Evolutionary conservation across 2,113 vertebrate genomes (phyloP).

Genomic region (Platysteira castanea): DNA sequence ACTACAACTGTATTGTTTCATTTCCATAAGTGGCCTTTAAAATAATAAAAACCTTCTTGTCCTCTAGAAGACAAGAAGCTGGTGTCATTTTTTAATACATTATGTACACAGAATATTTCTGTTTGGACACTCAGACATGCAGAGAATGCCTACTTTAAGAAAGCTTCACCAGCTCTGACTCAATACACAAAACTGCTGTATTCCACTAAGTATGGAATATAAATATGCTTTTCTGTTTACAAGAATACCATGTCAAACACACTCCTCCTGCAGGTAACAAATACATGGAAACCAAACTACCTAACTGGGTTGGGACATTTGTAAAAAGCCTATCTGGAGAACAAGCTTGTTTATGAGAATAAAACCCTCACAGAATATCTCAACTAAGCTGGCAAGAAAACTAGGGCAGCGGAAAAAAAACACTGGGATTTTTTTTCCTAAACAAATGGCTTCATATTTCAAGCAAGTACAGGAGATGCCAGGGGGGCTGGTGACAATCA

Average conservation of each 20-base stretch:
- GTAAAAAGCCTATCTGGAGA: not conserved
- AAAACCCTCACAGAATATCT: not conserved
- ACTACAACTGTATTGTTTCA: not conserved
- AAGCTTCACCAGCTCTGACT: not conserved
- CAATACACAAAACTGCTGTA: not conserved
- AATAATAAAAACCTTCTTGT: slow-evolving; percentile 8
- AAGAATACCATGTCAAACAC: not conserved
- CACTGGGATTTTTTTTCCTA: not conserved
- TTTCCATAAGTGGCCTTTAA: slow-evolving; percentile 24
- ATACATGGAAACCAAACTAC: not conserved
- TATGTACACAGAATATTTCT: slow-evolving; percentile 25
- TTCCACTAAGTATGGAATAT: not conserved
- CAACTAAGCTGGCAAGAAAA: not conserved
- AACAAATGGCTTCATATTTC: slow-evolving; percentile 48
- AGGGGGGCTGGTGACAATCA: slow-evolving; percentile 19
- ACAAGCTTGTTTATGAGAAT: slow-evolving; percentile 16
- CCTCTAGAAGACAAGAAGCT: not conserved
- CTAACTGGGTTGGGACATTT: not conserved
- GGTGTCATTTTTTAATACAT: slow-evolving; percentile 22
- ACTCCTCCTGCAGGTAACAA: not conserved
- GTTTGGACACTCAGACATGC: slow-evolving; percentile 10
- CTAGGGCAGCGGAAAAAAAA: not conserved
- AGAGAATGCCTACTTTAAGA: not conserved
- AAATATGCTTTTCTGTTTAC: not conserved
- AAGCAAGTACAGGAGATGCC: slow-evolving; percentile 22